These are phyloP conservation scores for Acipenser oxyrinchus DNA, from an alignment of 2,797 vertebrate species.

Conservation along the genomic window DNA sequence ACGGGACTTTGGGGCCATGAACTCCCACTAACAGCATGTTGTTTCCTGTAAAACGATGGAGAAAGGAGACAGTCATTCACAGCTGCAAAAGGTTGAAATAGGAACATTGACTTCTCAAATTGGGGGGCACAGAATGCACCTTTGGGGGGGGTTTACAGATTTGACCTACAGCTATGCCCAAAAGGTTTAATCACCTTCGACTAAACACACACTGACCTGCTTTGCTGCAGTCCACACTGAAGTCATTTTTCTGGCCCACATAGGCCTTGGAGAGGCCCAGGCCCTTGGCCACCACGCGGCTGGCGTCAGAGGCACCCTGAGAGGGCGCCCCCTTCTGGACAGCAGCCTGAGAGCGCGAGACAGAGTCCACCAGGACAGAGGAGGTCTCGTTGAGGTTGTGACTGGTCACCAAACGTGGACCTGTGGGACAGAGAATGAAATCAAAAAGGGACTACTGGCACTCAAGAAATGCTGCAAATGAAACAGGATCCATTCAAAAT, in stretches of 20 bases:
- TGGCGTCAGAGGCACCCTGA: constrained; percentile 64
- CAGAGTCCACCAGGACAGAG: constrained; percentile 77
- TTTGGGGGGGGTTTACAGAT: too few relatives aligned
- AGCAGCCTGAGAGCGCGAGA: constrained; percentile 60
- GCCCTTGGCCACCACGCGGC: constrained; percentile 77
- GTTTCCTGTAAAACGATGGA: constrained; percentile 36
- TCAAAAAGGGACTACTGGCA: too few relatives aligned
- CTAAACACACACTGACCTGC: constrained; percentile 53
- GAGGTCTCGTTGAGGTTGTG: constrained; percentile 87
- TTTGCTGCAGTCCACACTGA: constrained; percentile 90
- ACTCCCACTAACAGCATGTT: constrained; percentile 66
- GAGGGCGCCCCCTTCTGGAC: constrained; percentile 50
- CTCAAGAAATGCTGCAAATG: too few relatives aligned
- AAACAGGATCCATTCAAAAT: too few relatives aligned
- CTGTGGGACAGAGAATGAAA: constrained; percentile 37
- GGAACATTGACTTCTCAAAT: too few relatives aligned
- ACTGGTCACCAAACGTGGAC: constrained; percentile 78
- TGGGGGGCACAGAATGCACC: too few relatives aligned
- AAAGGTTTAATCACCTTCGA: too few relatives aligned
- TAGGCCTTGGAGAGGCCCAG: constrained; percentile 77
- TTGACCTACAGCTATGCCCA: too few relatives aligned
- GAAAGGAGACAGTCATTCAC: neutral
- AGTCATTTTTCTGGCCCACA: constrained; percentile 81
- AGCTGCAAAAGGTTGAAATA: neutral
- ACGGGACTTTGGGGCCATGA: constrained; percentile 54